A percentile compares a stretch with the other conserved stretches of the same genome.
These are phyloP conservation scores for Cynopterus sphinx DNA, from an alignment of 2,797 vertebrate species.

Conservation along the genomic window DNA sequence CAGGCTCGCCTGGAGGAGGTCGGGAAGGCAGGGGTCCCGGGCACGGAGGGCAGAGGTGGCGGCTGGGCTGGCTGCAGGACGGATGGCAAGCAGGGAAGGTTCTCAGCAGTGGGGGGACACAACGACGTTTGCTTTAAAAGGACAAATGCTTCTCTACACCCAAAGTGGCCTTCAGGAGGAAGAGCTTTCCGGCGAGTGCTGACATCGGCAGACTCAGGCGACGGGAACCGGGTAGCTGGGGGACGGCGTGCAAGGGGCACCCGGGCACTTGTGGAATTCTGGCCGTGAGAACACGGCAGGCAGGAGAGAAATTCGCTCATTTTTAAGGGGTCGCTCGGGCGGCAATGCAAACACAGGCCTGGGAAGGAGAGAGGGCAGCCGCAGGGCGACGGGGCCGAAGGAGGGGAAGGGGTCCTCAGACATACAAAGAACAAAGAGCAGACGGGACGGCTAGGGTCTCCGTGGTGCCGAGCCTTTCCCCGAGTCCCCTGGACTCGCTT, in stretches of 20 bases:
- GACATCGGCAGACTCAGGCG: background rate
- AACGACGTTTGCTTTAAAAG: background rate
- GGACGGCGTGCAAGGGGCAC: background rate
- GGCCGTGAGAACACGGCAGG: background rate
- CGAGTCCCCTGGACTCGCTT: fast-evolving
- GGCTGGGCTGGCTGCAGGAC: background rate
- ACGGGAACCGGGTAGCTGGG: background rate
- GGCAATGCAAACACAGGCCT: background rate
- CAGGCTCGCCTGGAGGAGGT: background rate
- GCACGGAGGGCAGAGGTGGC: fast-evolving
- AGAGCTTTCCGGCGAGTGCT: background rate
- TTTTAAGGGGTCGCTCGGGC: background rate
- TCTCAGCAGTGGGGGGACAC: background rate
- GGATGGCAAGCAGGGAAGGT: too few species aligned
- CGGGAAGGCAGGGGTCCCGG: too few species aligned
- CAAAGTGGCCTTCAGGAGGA: background rate
- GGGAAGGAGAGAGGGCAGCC: background rate
- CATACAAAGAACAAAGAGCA: background rate
- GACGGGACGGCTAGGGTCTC: fast-evolving
- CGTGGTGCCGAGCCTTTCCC: too few species aligned
- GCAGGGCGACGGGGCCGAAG: background rate
- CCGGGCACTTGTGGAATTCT: background rate
- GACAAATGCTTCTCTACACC: background rate
- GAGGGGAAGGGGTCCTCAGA: background rate
- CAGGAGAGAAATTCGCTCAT: background rate